phyloP scores from a whole-genome alignment of 1,140 invertebrate species.

The Pseudomyrmex flavicornis region DNA sequence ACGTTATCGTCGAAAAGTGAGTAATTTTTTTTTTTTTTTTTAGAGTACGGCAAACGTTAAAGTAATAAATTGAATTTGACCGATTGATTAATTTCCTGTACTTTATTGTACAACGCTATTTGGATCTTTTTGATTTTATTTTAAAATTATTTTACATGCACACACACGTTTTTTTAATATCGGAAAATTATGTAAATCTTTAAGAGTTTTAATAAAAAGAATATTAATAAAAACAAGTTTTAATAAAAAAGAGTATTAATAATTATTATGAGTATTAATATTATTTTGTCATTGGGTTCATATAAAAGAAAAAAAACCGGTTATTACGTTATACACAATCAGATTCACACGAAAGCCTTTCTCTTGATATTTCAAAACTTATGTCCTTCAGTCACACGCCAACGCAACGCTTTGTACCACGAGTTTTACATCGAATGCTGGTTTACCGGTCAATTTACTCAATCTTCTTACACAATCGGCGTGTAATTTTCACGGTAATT shows the following conservation, averaged over 20 bases:
- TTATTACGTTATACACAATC: background rate
- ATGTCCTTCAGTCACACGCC: conserved; percentile 42
- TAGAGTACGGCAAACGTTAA: conserved; percentile 67
- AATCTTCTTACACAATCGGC: conserved; percentile 62
- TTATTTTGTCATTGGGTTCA: background rate
- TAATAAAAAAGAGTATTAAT: too few species aligned
- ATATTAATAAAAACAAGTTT: background rate
- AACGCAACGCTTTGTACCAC: conserved; percentile 44
- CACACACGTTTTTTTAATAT: background rate
- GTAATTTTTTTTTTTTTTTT: conserved; percentile 61
- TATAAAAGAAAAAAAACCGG: background rate
- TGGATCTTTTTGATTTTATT: too few species aligned
- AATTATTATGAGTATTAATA: too few species aligned
- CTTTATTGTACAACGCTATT: background rate
- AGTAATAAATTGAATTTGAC: conserved; percentile 73
- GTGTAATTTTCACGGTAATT: conserved; percentile 72
- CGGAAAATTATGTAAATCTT: background rate
- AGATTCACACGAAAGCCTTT: conserved; percentile 45
- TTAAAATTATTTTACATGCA: background rate
- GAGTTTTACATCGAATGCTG: conserved; percentile 29
- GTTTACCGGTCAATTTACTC: conserved; percentile 60
- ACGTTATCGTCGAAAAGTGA: conserved; percentile 56
- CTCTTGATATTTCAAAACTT: conserved; percentile 51
- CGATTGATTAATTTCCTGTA: conserved; percentile 69
- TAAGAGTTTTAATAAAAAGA: background rate